Conservation (phyloP, 1,140 invertebrate species). For the Cotesia chilonis region DNA sequence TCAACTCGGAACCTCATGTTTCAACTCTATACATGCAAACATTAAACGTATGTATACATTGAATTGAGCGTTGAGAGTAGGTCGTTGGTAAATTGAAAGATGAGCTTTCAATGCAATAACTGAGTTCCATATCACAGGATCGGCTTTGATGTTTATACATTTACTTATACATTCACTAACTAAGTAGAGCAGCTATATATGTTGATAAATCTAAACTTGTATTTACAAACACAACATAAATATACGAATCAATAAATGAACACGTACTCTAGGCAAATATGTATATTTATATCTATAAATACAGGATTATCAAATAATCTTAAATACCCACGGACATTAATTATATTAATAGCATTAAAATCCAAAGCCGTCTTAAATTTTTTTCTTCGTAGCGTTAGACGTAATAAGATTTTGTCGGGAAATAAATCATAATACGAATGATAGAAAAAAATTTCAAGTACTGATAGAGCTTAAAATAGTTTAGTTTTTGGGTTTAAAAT, state of each 20-base stretch:
- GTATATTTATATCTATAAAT: too few species aligned
- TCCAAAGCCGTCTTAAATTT: too few species aligned
- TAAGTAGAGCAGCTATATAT: background rate
- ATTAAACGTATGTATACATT: slow-evolving; percentile 19
- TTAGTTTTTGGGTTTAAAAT: too few species aligned
- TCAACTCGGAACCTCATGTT: slow-evolving; percentile 24
- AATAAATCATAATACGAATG: too few species aligned
- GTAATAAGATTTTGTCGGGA: too few species aligned
- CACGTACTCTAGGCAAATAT: background rate
- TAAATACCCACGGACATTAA: too few species aligned
- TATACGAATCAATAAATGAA: background rate
- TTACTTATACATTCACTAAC: slow-evolving; percentile 32
- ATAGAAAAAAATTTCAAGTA: too few species aligned
- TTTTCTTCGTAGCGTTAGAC: too few species aligned
- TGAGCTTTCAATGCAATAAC: slow-evolving; percentile 42
- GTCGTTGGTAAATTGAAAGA: slow-evolving; percentile 27
- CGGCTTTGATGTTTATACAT: slow-evolving; percentile 47
- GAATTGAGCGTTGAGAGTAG: background rate
- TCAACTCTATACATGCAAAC: slow-evolving; percentile 7
- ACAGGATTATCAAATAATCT: too few species aligned
- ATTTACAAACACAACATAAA: background rate
- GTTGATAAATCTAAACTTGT: slow-evolving; percentile 12
- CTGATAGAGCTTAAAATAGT: too few species aligned
- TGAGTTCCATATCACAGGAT: slow-evolving; percentile 25
- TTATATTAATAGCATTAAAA: too few species aligned